These are phyloP conservation scores for Styela clava DNA, from an alignment of 23 tunicate genomes.

Conservation along the genomic window DNA sequence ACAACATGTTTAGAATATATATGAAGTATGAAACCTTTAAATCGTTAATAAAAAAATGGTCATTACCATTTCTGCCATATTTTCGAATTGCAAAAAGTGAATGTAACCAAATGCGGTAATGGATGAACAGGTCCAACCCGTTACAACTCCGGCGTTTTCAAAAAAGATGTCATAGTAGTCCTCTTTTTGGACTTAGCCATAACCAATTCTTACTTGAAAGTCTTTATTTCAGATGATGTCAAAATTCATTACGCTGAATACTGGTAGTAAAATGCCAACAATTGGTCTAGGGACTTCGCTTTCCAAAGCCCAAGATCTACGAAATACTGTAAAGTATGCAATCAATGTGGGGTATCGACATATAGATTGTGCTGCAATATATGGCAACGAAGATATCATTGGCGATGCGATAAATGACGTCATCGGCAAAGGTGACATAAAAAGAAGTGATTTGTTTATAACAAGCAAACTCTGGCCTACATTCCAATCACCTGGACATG, in stretches of 20 bases:
- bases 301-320: constrained; percentile 52
- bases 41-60: no score
- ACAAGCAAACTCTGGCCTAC: constrained; percentile 56
- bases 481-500: constrained; percentile 41
- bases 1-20: no score
- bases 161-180: no score
- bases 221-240: neutral
- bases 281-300: constrained; percentile 51
- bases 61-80: no score
- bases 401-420: constrained; percentile 45
- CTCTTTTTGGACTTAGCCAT: no score
- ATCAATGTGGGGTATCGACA: constrained; percentile 81
- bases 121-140: no score
- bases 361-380: constrained; percentile 61
- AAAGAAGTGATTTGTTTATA: constrained; percentile 75
- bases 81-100: no score
- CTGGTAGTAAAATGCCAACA: constrained; percentile 31
- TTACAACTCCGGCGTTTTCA: no score
- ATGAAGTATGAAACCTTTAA: no score
- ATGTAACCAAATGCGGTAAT: no score
- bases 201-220: no score
- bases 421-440: constrained; percentile 62
- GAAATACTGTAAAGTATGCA: constrained; percentile 64
- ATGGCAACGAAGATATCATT: constrained; percentile 73
- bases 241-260: constrained; percentile 14